phyloP scores from a whole-genome alignment of 1,140 invertebrate genomes.

The Euborellia annulipes region DNA sequence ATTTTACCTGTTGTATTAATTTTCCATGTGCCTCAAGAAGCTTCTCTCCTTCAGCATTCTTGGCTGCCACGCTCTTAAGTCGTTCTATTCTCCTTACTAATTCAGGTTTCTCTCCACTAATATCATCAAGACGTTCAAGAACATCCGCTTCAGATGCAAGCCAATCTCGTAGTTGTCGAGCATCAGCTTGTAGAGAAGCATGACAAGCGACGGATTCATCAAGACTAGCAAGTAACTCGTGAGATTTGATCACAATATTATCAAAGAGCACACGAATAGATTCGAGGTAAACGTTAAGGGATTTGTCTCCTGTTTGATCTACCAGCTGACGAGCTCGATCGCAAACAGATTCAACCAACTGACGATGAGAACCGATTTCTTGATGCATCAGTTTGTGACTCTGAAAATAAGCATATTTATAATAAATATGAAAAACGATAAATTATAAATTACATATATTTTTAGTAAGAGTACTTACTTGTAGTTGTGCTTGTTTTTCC shows the following conservation, averaged over 20 bases:
- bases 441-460: background rate
- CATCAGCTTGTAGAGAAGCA: conserved; percentile 16
- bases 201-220: conserved; percentile 78
- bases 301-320: conserved; percentile 74
- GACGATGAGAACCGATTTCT: conserved; percentile 84
- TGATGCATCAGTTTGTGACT: conserved; percentile 91
- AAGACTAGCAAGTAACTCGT: conserved; percentile 64
- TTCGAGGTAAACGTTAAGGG: conserved; percentile 67
- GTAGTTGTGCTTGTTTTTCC: conserved; percentile 84
- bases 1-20: too few relatives aligned
- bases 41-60: conserved; percentile 50
- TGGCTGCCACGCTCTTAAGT: conserved; percentile 16
- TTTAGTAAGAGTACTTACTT: conserved; percentile 13
- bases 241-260: conserved; percentile 73
- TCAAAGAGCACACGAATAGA: conserved; percentile 82
- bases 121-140: conserved; percentile 56
- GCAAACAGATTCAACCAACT: conserved; percentile 75
- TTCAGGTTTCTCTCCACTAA: conserved; percentile 63
- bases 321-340: conserved; percentile 82
- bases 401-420: conserved; percentile 23
- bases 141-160: conserved; percentile 57
- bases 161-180: conserved; percentile 38
- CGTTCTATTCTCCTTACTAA: too few relatives aligned
- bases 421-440: too few relatives aligned
- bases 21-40: conserved; percentile 34